phyloP scores from a whole-genome alignment of 64 coral and sea anemone species.

The Anthopleura sola region DNA sequence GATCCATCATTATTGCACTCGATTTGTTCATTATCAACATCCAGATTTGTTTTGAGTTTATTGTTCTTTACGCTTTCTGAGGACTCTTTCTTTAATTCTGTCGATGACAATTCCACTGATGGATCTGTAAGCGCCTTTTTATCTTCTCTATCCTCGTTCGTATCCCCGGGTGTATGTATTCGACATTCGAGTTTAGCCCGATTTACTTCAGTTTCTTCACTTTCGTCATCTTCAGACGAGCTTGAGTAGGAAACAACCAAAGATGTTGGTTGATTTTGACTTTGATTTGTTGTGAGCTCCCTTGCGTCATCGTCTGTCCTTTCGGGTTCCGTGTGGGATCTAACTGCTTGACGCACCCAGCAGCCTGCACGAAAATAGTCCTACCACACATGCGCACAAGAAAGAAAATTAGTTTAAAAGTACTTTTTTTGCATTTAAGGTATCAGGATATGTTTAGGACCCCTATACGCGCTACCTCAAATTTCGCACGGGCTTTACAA shows the following conservation, averaged over 20 bases:
- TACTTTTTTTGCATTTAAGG: no score
- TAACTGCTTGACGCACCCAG: constrained; percentile 59
- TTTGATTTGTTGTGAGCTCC: background rate
- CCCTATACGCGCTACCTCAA: no score
- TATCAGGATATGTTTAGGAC: no score
- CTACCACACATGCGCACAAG: background rate
- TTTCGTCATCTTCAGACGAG: constrained; percentile 51
- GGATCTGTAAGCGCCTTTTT: no score
- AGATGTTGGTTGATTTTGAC: background rate
- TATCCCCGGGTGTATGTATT: background rate
- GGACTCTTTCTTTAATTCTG: background rate
- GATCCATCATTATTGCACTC: background rate
- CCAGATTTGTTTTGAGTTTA: background rate
- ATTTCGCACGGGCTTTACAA: no score
- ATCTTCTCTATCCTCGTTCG: background rate
- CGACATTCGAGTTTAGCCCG: background rate
- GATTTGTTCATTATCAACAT: background rate
- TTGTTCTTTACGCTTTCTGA: background rate
- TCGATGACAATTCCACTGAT: background rate
- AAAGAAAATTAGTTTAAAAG: background rate
- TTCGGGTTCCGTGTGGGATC: background rate
- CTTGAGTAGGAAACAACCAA: constrained; percentile 55
- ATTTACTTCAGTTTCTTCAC: background rate
- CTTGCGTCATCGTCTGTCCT: background rate
- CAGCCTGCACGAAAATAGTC: constrained; percentile 62